Evolutionary conservation across 2,113 vertebrate species (phyloP).

Genomic region (Ctenomys sociabilis): DNA sequence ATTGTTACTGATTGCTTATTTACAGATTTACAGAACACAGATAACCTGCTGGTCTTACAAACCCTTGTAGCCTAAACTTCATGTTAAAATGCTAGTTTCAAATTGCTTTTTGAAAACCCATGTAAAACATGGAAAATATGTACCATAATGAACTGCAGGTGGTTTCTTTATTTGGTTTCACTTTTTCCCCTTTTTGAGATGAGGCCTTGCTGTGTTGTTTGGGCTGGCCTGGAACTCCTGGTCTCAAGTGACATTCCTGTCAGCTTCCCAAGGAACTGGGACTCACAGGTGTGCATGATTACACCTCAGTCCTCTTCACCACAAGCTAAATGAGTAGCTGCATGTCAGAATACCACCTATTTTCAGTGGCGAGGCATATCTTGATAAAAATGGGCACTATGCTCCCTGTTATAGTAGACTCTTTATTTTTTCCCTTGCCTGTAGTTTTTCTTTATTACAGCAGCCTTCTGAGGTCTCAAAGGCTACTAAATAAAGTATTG

Average conservation of each 20-base stretch:
- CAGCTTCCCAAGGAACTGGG: background rate
- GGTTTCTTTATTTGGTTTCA: background rate
- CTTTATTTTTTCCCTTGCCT: background rate
- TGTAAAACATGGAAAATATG: background rate
- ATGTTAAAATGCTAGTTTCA: constrained; percentile 15
- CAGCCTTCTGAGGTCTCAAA: constrained; percentile 9
- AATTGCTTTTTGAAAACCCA: background rate
- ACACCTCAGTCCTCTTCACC: background rate
- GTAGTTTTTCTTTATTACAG: constrained; percentile 42
- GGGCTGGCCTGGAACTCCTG: background rate
- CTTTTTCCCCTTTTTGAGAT: background rate
- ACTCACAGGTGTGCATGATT: background rate
- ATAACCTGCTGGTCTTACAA: constrained; percentile 16
- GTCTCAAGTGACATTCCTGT: background rate
- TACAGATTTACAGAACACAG: background rate
- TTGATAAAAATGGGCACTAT: constrained; percentile 39
- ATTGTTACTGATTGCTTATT: background rate
- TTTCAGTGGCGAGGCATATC: background rate
- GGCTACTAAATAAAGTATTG: background rate
- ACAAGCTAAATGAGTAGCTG: constrained; percentile 15
- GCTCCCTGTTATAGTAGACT: background rate
- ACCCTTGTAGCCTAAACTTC: background rate
- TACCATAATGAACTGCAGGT: background rate
- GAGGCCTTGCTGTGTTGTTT: background rate
- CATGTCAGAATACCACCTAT: background rate